Evolutionary conservation across 2,797 vertebrate species (phyloP).

Genomic region (Tauraco hartlaubi): DNA sequence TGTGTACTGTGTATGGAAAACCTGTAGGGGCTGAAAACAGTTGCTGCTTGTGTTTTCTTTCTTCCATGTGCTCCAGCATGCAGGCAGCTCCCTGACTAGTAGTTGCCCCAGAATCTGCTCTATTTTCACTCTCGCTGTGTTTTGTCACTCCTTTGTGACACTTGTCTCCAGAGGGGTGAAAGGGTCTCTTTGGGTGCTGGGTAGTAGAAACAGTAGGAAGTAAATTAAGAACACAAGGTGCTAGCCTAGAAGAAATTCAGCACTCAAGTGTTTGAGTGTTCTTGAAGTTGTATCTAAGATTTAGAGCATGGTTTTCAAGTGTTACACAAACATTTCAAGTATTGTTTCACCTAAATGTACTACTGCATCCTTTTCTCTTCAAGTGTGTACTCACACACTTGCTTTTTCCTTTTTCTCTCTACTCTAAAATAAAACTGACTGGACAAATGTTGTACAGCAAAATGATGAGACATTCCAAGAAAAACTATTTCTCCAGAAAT

Average conservation of each 20-base stretch:
- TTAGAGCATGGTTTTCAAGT: neutral
- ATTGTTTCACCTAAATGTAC: neutral
- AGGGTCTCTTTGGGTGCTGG: no score
- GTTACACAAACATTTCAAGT: neutral
- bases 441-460: neutral
- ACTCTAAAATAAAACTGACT: neutral
- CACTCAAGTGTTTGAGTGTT: neutral
- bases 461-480: neutral
- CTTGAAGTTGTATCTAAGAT: neutral
- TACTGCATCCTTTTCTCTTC: neutral
- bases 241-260: neutral
- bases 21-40: neutral
- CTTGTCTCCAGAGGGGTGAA: neutral
- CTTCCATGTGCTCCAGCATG: neutral
- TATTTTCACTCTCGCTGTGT: neutral
- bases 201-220: no score
- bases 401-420: neutral
- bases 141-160: fast-evolving
- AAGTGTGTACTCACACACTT: neutral
- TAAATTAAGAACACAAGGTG: neutral
- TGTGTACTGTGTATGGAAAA: fast-evolving
- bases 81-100: neutral
- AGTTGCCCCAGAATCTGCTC: neutral
- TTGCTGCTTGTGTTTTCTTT: fast-evolving
- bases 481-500: neutral